Evolutionary conservation across 2,113 vertebrate species (phyloP).

Genomic region (Tichodroma muraria): DNA sequence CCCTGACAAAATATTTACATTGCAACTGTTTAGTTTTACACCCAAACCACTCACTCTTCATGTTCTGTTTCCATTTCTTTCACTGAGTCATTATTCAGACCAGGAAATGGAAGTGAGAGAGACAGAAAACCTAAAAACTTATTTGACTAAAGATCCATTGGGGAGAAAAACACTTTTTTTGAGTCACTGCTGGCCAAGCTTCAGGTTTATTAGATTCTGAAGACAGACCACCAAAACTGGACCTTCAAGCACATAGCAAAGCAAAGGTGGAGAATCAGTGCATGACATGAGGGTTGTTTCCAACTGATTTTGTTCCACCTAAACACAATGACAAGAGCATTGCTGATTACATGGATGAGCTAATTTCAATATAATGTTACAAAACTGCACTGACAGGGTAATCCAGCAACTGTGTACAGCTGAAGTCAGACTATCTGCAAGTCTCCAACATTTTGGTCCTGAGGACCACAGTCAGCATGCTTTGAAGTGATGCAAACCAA

Average conservation of each 20-base stretch:
- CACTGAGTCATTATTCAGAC: background rate
- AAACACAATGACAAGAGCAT: background rate
- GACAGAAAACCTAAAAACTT: background rate
- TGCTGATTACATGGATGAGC: rapidly evolving
- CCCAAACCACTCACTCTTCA: background rate
- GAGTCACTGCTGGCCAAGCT: background rate
- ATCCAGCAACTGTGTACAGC: background rate
- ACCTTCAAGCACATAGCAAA: background rate
- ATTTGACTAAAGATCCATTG: background rate
- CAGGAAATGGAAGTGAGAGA: background rate
- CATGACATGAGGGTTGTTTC: background rate
- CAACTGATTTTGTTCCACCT: background rate
- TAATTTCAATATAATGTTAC: background rate
- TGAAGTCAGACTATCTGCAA: background rate
- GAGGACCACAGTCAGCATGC: background rate
- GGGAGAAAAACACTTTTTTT: background rate
- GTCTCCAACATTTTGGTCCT: background rate
- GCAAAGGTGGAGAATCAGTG: background rate
- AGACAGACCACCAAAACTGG: background rate
- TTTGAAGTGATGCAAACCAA: background rate
- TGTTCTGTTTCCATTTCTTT: background rate
- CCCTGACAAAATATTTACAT: background rate
- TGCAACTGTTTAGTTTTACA: background rate
- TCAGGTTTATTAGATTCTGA: background rate
- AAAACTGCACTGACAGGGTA: background rate